Percentiles rank a stretch among this genome's conserved stretches.
Conservation (phyloP, 2,888 invertebrate genomes). For the Eretmocerus hayati region DNA sequence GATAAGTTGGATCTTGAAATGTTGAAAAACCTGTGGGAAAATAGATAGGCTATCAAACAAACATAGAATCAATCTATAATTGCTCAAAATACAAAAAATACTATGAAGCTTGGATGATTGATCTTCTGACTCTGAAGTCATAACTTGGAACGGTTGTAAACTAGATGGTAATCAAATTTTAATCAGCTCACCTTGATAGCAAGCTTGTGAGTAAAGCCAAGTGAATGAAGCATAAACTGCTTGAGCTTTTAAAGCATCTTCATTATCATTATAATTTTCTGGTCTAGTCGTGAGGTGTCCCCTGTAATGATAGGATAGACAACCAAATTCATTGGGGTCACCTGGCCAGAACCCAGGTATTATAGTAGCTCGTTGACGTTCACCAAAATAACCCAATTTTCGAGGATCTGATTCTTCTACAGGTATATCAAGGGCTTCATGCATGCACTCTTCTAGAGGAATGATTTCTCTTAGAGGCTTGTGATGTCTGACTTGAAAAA, state of each 20-base stretch:
- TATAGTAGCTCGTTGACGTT: slow-evolving; percentile 61
- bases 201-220: slow-evolving; percentile 73
- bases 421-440: slow-evolving; percentile 54
- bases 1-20: slow-evolving; percentile 85
- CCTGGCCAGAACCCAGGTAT: slow-evolving; percentile 85
- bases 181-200: slow-evolving; percentile 56
- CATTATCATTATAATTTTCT: slow-evolving; percentile 50
- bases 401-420: slow-evolving; percentile 57
- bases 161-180: not conserved
- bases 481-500: slow-evolving; percentile 62
- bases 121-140: too few relatives aligned
- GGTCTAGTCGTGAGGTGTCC: slow-evolving; percentile 54
- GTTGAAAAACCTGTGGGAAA: slow-evolving; percentile 66
- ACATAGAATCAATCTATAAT: too few relatives aligned
- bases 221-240: slow-evolving; percentile 74
- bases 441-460: slow-evolving; percentile 52
- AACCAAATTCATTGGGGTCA: slow-evolving; percentile 68
- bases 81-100: too few relatives aligned
- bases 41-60: too few relatives aligned
- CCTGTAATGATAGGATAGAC: slow-evolving; percentile 66
- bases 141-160: too few relatives aligned
- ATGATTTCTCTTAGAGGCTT: slow-evolving; percentile 63
- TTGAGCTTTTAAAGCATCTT: slow-evolving; percentile 65
- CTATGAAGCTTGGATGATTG: too few relatives aligned
- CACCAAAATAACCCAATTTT: slow-evolving; percentile 53